phyloP scores from a whole-genome alignment of 2,113 vertebrate genomes.

The Eretmochelys imbricata region DNA sequence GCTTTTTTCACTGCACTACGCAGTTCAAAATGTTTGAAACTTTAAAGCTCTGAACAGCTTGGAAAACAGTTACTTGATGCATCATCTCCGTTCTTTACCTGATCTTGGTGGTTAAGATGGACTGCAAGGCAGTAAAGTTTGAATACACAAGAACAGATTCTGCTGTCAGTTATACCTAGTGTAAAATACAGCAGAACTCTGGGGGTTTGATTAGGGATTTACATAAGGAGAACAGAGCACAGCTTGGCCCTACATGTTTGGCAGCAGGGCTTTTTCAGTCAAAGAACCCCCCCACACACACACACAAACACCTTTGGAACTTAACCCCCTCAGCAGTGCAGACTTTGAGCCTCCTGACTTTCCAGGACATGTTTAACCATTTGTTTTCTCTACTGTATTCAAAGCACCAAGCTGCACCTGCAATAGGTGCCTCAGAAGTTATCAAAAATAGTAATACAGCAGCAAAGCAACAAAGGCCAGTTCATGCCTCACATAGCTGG shows the following conservation, averaged over 20 bases:
- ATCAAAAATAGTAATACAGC: accelerated
- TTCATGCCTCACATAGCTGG: accelerated
- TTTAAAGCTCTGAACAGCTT: accelerated
- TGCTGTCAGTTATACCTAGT: too few species aligned
- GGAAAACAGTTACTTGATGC: background rate
- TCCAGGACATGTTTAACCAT: background rate
- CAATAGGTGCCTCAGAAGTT: background rate
- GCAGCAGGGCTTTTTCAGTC: too few species aligned
- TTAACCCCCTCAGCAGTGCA: background rate
- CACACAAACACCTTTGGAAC: background rate
- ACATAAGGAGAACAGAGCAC: background rate
- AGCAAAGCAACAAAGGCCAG: background rate
- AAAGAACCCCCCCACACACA: background rate
- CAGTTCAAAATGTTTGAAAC: background rate
- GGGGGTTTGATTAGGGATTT: background rate
- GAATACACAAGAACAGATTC: background rate
- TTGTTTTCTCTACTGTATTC: background rate
- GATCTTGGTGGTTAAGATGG: background rate
- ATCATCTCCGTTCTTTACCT: background rate
- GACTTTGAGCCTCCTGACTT: background rate
- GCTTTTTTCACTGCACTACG: background rate
- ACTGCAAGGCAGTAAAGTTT: background rate
- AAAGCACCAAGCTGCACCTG: background rate
- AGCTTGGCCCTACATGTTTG: background rate
- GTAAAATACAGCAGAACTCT: background rate